phyloP scores from a whole-genome alignment of 2,888 invertebrate species.

The Eumerus sabulonum region DNA sequence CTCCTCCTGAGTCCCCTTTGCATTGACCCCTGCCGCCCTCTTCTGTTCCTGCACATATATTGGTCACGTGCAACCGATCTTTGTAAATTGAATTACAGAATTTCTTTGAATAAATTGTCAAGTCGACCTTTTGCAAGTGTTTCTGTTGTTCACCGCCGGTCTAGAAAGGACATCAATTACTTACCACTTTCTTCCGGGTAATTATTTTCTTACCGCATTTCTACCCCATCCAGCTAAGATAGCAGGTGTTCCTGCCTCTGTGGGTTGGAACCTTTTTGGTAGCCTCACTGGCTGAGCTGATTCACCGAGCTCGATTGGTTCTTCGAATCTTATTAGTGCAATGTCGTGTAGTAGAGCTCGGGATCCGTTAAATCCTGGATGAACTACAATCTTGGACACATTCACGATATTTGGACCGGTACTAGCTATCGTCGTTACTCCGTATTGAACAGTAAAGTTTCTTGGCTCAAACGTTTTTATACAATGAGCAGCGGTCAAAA shows the following conservation, averaged over 20 bases:
- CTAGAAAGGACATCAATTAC: constrained; percentile 71
- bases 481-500: constrained; percentile 77
- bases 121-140: constrained; percentile 76
- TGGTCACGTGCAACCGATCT: constrained; percentile 74
- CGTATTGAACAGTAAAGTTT: constrained; percentile 74
- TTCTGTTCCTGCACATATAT: constrained; percentile 79
- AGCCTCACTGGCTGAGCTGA: constrained; percentile 72
- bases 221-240: constrained; percentile 78
- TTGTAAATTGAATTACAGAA: constrained; percentile 75
- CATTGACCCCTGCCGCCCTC: constrained; percentile 80
- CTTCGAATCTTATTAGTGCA: constrained; percentile 73
- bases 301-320: constrained; percentile 66
- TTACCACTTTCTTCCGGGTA: background rate
- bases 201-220: constrained; percentile 72
- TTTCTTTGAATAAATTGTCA: constrained; percentile 77
- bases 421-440: constrained; percentile 71
- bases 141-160: constrained; percentile 75
- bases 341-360: constrained; percentile 75
- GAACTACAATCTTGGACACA: constrained; percentile 72
- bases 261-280: constrained; percentile 71
- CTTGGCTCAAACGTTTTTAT: constrained; percentile 71
- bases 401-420: constrained; percentile 71
- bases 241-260: constrained; percentile 70
- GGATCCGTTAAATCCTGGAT: constrained; percentile 73
- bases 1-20: constrained; percentile 79